Evolutionary conservation across 2,888 invertebrate genomes (phyloP), one percentile per base, ranked within the genome.

Genomic region (Busseola fusca): DNA sequence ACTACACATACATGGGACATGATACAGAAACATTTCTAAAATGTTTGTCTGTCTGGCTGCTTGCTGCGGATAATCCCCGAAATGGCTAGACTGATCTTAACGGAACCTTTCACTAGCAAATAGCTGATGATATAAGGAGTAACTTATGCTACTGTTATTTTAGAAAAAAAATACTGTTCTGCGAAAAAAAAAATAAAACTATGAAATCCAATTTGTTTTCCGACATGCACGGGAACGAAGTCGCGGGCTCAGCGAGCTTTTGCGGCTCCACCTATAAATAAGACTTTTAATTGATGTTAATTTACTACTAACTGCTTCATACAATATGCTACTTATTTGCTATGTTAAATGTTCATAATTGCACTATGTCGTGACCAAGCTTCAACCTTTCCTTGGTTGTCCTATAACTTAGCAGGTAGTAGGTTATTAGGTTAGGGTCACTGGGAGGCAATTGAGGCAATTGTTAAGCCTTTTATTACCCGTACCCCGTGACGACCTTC

Each of bases 331-430:
- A 54, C 52, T 27, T 52, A 37, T 57, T 57, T 30, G 16, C 14
- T 37, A 25, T 27, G 77, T 57, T 52, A 48, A 71, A 63, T 63
- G 57, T 62, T 76, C 45, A 77, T 57, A 45, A 77, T 74, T 62
- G 57, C 57, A 57, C 9, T 25, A 62, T 77, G 30, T 58, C 78
- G 78, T 74, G 74, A 58, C 62, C 0, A 21, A 62, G 37, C 27
- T 34, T n/a, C 60, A 34, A 52, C 56, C n/a, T 69, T 40, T 60
- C 42, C 77, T 40, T 25, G 21, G 14, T 48, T 37, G 57, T 52
- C 10, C 52, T 60, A 30, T 64, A 71, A 56, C 40, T 54, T 42
- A 48, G 21, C 25, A 12, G 18, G 37, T 14, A 42, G 12, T 69
- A 37, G 57, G 62, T 58, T 30, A 58, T 21, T 58, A 30, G 71